These are phyloP conservation scores for Dione juno DNA, from an alignment of 2,888 invertebrate genomes.

Conservation along the genomic window DNA sequence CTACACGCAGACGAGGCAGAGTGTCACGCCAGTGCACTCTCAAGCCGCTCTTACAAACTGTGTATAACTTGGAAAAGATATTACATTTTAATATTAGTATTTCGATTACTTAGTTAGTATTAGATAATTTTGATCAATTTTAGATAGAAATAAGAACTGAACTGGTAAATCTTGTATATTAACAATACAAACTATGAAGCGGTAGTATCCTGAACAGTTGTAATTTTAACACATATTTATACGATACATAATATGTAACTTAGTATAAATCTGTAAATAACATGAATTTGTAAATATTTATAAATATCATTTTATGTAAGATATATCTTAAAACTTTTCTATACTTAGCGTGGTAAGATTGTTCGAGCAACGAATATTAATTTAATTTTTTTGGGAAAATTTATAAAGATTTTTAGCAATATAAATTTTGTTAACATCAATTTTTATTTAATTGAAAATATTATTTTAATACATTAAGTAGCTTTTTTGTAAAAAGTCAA, in stretches of 20 bases:
- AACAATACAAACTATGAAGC: neutral
- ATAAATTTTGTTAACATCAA: neutral
- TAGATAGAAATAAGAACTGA: neutral
- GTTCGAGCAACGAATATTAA: conserved; percentile 22
- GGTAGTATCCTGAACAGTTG: neutral
- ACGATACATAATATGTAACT: neutral
- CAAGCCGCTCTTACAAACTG: conserved; percentile 43
- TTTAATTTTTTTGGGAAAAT: neutral
- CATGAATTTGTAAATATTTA: conserved; percentile 21
- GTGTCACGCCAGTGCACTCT: conserved; percentile 90
- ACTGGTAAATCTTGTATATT: neutral
- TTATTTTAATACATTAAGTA: neutral
- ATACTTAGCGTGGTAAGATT: conserved; percentile 1
- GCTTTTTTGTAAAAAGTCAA: conserved; percentile 22
- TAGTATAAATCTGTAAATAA: conserved; percentile 12
- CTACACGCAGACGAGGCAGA: conserved; percentile 88
- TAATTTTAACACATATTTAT: conserved; percentile 15
- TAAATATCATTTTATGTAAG: conserved; percentile 3
- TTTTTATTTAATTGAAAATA: neutral
- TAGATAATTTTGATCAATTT: neutral
- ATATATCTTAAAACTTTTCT: neutral
- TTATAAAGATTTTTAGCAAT: no score
- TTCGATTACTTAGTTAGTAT: conserved; percentile 25
- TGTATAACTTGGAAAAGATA: conserved; percentile 43
- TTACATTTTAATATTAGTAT: conserved; percentile 7